Conservation (phyloP, 2,797 vertebrate genomes). For the Karalla daura region DNA sequence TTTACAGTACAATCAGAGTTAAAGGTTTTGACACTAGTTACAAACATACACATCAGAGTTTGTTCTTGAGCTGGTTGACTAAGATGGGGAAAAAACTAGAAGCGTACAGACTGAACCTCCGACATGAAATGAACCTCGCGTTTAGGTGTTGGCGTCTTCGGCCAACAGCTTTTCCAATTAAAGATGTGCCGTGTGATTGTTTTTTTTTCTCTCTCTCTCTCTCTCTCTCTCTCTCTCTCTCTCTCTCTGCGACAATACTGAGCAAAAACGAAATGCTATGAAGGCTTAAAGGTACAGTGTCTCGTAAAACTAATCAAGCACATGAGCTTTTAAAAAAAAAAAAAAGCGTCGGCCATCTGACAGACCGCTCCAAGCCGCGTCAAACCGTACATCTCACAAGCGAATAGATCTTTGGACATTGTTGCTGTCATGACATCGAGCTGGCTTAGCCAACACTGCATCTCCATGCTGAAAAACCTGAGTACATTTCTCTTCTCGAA, state of each 20-base stretch:
- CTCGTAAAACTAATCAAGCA: constrained; percentile 54
- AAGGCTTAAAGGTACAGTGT: constrained; percentile 71
- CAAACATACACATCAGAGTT: constrained; percentile 29
- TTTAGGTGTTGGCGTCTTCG: constrained; percentile 61
- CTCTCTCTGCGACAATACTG: constrained; percentile 33
- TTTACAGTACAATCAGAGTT: constrained; percentile 81
- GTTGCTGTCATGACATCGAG: constrained; percentile 16
- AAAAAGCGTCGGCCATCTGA: constrained; percentile 25
- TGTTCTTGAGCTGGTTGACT: constrained; percentile 12
- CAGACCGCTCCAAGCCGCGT: constrained; percentile 32
- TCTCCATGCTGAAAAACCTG: constrained; percentile 65
- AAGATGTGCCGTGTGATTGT: constrained; percentile 59
- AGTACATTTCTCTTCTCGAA: constrained; percentile 54
- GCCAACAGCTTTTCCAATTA: constrained; percentile 33
- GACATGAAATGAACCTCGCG: constrained; percentile 29
- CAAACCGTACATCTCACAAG: constrained; percentile 23
- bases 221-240: no score
- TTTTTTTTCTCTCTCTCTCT: no score
- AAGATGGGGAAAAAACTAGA: constrained; percentile 26
- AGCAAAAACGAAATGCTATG: constrained; percentile 44
- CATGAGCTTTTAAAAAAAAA: constrained; percentile 41
- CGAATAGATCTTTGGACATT: constrained; percentile 17
- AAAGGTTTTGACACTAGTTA: constrained; percentile 36
- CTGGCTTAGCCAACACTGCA: constrained; percentile 42
- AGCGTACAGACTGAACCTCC: constrained; percentile 36